Conservation (phyloP, 1,140 invertebrate species). For the Marisa cornuarietis region DNA sequence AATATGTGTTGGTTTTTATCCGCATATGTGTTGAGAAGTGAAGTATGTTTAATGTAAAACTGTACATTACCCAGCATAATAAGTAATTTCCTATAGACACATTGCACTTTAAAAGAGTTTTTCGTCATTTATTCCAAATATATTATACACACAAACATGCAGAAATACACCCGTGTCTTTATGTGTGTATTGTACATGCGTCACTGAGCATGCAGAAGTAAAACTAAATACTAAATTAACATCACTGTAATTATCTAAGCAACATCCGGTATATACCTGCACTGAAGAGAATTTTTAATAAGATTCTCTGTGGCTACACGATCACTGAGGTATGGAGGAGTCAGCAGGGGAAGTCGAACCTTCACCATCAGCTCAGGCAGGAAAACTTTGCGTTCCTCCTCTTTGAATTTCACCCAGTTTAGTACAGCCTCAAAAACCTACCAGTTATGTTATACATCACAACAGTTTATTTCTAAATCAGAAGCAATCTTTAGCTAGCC, state of each 20-base stretch:
- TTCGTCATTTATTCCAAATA: too few relatives aligned
- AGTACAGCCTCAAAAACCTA: conserved; percentile 87
- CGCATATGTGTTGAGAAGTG: too few relatives aligned
- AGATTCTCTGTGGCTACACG: conserved; percentile 84
- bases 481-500: too few relatives aligned
- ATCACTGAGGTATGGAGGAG: conserved; percentile 85
- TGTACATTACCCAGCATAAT: too few relatives aligned
- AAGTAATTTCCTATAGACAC: too few relatives aligned
- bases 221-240: conserved; percentile 6
- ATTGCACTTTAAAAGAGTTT: too few relatives aligned
- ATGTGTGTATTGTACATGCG: too few relatives aligned
- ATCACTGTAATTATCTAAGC: background rate
- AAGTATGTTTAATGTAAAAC: too few relatives aligned
- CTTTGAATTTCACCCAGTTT: conserved; percentile 81
- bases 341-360: conserved; percentile 82
- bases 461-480: too few relatives aligned
- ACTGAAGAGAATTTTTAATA: conserved; percentile 69
- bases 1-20: too few relatives aligned
- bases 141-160: background rate
- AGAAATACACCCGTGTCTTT: background rate
- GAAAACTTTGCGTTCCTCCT: conserved; percentile 69
- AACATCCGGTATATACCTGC: conserved; percentile 47
- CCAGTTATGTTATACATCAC: conserved; percentile 36
- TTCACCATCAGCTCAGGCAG: conserved; percentile 79
- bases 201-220: too few relatives aligned